Evolutionary conservation across 2,888 invertebrate species (phyloP).

Genomic region (Tachina grossa): DNA sequence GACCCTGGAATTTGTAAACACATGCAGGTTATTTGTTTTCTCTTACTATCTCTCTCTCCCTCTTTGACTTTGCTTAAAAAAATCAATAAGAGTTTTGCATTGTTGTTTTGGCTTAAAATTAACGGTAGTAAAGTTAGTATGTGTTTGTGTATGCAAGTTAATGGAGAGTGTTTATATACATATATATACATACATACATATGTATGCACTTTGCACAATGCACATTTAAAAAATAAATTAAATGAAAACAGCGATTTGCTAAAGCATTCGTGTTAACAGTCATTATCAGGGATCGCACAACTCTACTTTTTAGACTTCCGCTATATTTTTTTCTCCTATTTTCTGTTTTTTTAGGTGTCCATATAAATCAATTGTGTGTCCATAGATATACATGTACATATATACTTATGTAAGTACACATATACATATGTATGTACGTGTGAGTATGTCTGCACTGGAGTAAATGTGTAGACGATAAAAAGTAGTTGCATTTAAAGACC

Average conservation of each 20-base stretch:
- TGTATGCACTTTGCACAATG: not conserved
- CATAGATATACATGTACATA: not conserved
- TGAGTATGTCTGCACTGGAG: not conserved
- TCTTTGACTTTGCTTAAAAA: slow-evolving; percentile 24
- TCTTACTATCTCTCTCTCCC: not conserved
- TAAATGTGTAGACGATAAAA: slow-evolving; percentile 42
- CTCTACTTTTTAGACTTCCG: slow-evolving; percentile 39
- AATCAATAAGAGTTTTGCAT: slow-evolving; percentile 64
- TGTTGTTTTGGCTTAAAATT: slow-evolving; percentile 23
- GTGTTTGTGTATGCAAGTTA: not conserved
- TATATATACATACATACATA: slow-evolving; percentile 35
- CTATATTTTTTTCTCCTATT: slow-evolving; percentile 21
- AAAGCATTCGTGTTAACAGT: slow-evolving; percentile 68
- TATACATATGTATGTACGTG: not conserved
- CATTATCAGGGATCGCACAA: slow-evolving; percentile 69
- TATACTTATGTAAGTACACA: slow-evolving; percentile 1
- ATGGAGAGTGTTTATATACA: slow-evolving; percentile 26
- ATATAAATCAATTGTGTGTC: slow-evolving; percentile 45
- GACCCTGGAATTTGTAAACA: slow-evolving; percentile 52
- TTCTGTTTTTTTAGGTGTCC: slow-evolving; percentile 17
- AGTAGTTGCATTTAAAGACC: slow-evolving; percentile 48
- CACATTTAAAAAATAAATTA: slow-evolving; percentile 25
- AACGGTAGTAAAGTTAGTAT: slow-evolving; percentile 5
- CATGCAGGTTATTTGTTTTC: slow-evolving; percentile 19
- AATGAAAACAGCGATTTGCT: slow-evolving; percentile 45